A percentile compares a stretch with the other conserved stretches of the same genome.
These are phyloP conservation scores for Sardinella longiceps DNA, from an alignment of 2,797 vertebrate species.

Conservation along the genomic window DNA sequence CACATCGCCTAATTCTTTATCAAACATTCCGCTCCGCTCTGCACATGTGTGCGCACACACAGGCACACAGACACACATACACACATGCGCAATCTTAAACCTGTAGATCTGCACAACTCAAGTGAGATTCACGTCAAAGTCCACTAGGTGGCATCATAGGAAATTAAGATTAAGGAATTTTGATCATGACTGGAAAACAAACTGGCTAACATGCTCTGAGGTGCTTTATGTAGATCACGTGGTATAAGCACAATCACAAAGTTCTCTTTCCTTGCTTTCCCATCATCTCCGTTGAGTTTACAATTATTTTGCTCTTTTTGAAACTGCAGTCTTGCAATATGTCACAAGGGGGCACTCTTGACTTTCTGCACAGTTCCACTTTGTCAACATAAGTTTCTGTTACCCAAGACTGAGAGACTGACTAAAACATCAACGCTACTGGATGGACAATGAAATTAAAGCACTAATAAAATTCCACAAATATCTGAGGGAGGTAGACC, in stretches of 20 bases:
- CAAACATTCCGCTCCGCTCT: too few relatives aligned
- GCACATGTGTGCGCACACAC: neutral
- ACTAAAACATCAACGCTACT: too few relatives aligned
- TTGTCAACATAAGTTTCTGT: too few relatives aligned
- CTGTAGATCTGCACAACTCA: neutral
- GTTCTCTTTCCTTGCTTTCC: neutral
- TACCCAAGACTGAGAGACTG: too few relatives aligned
- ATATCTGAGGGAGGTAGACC: too few relatives aligned
- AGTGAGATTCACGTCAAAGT: neutral
- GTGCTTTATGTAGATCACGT: neutral
- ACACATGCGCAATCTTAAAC: too few relatives aligned
- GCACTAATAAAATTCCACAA: too few relatives aligned
- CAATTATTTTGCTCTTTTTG: neutral
- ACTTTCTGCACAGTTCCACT: neutral
- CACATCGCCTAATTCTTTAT: neutral
- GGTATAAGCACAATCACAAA: neutral
- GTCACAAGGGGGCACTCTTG: neutral
- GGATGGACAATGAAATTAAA: too few relatives aligned
- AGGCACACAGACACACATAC: neutral
- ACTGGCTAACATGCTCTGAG: neutral
- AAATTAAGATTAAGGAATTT: neutral
- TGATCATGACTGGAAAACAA: neutral
- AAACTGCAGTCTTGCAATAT: neutral
- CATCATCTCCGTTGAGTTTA: neutral
- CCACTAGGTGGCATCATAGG: neutral